phyloP scores from a whole-genome alignment of 2,797 vertebrate genomes.

The Phataginus tetradactyla region DNA sequence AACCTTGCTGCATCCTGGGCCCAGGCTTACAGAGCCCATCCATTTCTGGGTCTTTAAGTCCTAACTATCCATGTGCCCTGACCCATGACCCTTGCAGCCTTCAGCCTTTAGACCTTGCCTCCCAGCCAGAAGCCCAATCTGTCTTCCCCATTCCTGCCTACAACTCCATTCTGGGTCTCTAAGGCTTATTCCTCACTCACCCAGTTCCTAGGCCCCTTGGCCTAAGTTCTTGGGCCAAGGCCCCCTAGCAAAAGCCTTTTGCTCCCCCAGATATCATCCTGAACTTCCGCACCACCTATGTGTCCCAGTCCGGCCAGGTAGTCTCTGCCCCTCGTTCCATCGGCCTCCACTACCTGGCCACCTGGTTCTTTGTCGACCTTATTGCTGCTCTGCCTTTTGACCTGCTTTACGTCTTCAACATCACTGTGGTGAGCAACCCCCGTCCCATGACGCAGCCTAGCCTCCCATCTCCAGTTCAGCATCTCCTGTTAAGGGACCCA shows the following conservation, averaged over 20 bases:
- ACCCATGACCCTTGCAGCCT: not conserved
- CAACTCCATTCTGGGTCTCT: not conserved
- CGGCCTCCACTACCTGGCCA: slow-evolving; percentile 95
- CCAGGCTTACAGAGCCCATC: not conserved
- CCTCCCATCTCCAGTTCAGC: not conserved
- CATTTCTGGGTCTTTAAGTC: not conserved
- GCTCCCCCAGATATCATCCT: slow-evolving; percentile 93
- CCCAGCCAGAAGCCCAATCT: not conserved
- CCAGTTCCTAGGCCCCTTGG: not conserved
- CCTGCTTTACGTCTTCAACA: slow-evolving; percentile 96
- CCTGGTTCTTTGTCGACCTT: slow-evolving; percentile 97
- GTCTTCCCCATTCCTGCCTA: not conserved
- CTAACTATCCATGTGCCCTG: not conserved
- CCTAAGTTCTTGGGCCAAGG: not conserved
- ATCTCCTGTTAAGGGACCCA: not conserved
- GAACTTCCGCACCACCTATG: slow-evolving; percentile 97
- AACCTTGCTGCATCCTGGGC: not conserved
- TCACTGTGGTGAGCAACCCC: slow-evolving; percentile 94
- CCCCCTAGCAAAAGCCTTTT: slow-evolving; percentile 37
- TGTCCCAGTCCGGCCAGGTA: slow-evolving; percentile 97
- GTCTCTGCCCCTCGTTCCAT: slow-evolving; percentile 95
- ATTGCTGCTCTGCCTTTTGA: slow-evolving; percentile 97
- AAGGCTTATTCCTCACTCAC: not conserved
- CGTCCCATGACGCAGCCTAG: not conserved
- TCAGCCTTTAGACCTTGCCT: not conserved